Evolutionary conservation across 2,797 vertebrate species (phyloP), one percentile per base, ranked within the genome.

Genomic region (Gadopsis marmoratus): DNA sequence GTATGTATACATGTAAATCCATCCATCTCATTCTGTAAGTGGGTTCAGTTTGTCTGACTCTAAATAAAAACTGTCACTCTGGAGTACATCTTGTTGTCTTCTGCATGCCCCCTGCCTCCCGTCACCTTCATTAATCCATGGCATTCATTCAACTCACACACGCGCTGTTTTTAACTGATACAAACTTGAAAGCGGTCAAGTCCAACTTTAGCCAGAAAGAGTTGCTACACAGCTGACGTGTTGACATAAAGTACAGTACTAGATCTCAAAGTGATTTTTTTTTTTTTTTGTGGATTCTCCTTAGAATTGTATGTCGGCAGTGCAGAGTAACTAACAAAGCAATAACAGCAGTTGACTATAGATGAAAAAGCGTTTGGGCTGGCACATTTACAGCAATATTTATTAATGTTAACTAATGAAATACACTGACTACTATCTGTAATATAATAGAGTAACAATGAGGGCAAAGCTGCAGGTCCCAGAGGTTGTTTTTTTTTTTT

Each of bases 21-120:
- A 58, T 85, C 31, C 71, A 43, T 85, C 72, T 83, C 60, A 60
- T 72, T 72, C 62, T 88, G 83, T 89, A 70, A 26, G 29, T 23
- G 65, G 68, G 66, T 71, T 84, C 77, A 70, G 59, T 81, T 58
- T 80, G 56, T 83, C 73, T 78, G 62, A 80, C 58, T 82, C 61
- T 66, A 59, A 90, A 87, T 85, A 83, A 90, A 90, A 76, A 13
- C 23, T 37, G 60, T 82, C 58, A 31, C 62, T 75, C 65, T 85
- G 61, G 69, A 84, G 78, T 41, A 62, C 72, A 79, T 71, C 4
- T 61, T 48, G 71, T 83, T 71, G 81, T 80, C 73, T 54, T 79
- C 63, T 83, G 76, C 82, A 70, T 86, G 86, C 77, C 83, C 88
- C 79, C 63, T 76, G 37, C 67, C 67, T 76, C 51, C 59, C 74